phyloP scores from a whole-genome alignment of 23 tunicate species.

The Ciona savignyi region DNA sequence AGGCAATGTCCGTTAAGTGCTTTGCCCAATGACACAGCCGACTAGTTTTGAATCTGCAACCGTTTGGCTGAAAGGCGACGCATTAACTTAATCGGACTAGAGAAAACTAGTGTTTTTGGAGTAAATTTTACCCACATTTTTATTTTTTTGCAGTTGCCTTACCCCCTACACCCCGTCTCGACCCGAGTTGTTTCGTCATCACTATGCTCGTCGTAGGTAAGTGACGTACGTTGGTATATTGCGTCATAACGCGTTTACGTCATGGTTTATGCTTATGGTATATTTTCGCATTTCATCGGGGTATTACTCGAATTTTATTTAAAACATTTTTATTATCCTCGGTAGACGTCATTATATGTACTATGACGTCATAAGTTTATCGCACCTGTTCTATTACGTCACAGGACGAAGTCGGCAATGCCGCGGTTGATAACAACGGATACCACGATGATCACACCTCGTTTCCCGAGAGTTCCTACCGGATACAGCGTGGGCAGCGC shows the following conservation, averaged over 20 bases:
- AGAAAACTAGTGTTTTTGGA: neutral
- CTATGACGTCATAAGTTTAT: no score
- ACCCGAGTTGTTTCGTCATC: conserved; percentile 65
- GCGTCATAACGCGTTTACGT: neutral
- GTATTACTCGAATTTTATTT: no score
- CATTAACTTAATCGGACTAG: no score
- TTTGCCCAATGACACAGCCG: no score
- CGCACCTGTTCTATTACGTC: no score
- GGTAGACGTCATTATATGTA: no score
- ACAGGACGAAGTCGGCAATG: conserved; percentile 48
- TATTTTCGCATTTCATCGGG: no score
- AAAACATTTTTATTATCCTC: no score
- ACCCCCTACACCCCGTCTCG: conserved; percentile 66
- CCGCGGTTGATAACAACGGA: conserved; percentile 27
- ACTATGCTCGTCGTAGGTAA: conserved; percentile 43
- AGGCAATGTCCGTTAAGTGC: conserved; percentile 38
- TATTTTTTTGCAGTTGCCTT: conserved; percentile 28
- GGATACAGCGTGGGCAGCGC: no score
- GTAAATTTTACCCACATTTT: conserved; percentile 3
- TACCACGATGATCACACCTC: conserved; percentile 20
- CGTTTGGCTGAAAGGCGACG: no score
- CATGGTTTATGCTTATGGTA: neutral
- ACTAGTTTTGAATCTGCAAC: no score
- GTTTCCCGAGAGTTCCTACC: conserved; percentile 12
- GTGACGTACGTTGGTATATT: no score